phyloP scores from a whole-genome alignment of 2,888 invertebrate species.

The Abrostola triplasia region DNA sequence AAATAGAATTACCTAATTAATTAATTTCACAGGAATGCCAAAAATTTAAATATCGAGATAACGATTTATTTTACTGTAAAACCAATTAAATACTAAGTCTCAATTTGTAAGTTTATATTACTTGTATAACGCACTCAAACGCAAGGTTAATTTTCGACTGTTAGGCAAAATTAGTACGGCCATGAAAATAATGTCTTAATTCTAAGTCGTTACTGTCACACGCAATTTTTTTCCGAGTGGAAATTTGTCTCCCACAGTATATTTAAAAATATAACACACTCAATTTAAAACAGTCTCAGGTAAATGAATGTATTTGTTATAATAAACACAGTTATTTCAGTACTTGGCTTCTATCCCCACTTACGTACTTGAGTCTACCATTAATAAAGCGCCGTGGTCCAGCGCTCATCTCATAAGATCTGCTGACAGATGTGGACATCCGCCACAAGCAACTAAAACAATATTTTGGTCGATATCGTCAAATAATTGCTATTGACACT shows the following conservation, averaged over 20 bases:
- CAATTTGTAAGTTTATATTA: background rate
- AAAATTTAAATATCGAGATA: too few species aligned
- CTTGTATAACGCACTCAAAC: background rate
- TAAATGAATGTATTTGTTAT: constrained; percentile 20
- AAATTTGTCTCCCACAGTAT: background rate
- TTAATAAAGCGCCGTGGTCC: constrained; percentile 20
- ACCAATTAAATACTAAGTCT: background rate
- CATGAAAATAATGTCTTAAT: background rate
- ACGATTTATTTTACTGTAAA: background rate
- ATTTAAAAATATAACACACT: background rate
- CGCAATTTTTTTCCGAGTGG: too few species aligned
- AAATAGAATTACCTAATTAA: too few species aligned
- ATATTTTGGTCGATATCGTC: background rate
- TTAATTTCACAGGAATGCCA: too few species aligned
- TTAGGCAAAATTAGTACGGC: background rate
- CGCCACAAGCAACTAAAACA: constrained; percentile 9
- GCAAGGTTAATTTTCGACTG: too few species aligned
- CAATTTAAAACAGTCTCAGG: constrained; percentile 22
- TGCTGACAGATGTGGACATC: constrained; percentile 24
- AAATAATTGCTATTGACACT: too few species aligned
- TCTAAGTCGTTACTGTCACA: background rate
- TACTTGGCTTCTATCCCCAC: constrained; percentile 31
- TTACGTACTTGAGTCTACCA: constrained; percentile 42
- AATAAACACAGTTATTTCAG: constrained; percentile 39
- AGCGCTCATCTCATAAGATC: constrained; percentile 13